Evolutionary conservation across 1,140 invertebrate genomes (phyloP), one percentile per base, ranked within the genome.

Genomic region (Drosophila kikkawai): DNA sequence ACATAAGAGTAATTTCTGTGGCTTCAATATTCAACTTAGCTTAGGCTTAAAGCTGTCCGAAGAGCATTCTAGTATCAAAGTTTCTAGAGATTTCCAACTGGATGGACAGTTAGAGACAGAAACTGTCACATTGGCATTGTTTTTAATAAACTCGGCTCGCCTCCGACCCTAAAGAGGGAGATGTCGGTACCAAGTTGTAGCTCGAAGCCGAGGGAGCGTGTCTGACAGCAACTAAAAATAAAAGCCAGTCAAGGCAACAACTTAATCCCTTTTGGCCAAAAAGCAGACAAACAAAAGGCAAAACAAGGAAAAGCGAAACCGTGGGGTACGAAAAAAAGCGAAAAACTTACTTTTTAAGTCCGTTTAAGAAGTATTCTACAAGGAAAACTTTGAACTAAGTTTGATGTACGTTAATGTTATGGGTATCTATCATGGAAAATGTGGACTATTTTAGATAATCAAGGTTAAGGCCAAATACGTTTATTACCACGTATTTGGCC

Each of bases 331-430:
- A 6, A 29, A 11, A 11, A 42, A 36, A 15, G 39, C 26, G 26
- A 42, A 60, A 51, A 84, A 90, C 53, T 79, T 66, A 67, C 67
- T 90, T 88, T 85, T 70, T 74, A 90, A 88, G 80, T 90, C 81
- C 66, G 69, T 75, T 79, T 82, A 90, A 82, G 74, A 84, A 63
- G 65, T 61, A 84, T 84, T 88, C 74, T 48, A 50, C 34, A 29
- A 37, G 48, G 53, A 47, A 80, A 87, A 87, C 65, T 84, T 87
- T 79, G 29, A 11, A 37, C 41, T 32, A 37, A 74, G 55, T 74
- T 74, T 48, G 51, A 71, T 60, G 53, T 39, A 50, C 32, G 47
- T 53, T 59, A 69, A 70, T 70, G 53, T 71, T 48, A 71, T 69
- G 68, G 36, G 53, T 13, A 41, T 48, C 34, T 22, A 32, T 47